Evolutionary conservation across 2,888 invertebrate genomes (phyloP).

Genomic region (Polydrusus cervinus): DNA sequence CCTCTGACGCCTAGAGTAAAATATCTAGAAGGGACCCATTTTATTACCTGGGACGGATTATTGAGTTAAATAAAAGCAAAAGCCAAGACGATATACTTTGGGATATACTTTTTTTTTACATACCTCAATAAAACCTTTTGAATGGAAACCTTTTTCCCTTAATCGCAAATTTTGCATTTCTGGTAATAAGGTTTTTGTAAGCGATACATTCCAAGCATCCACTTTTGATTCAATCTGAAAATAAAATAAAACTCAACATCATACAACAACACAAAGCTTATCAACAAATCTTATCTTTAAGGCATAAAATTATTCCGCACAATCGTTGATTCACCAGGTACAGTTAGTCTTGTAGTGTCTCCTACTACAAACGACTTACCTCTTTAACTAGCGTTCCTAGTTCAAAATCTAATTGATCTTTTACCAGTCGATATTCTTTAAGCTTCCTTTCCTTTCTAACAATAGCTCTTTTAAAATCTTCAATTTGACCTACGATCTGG

Average conservation of each 20-base stretch:
- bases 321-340: no score
- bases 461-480: constrained; percentile 35
- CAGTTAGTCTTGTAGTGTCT: no score
- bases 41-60: no score
- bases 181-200: constrained; percentile 44
- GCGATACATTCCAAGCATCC: constrained; percentile 44
- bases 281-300: no score
- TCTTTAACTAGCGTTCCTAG: constrained; percentile 11
- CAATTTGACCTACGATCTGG: constrained; percentile 36
- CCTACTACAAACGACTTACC: constrained; percentile 17
- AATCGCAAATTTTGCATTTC: constrained; percentile 43
- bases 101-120: no score
- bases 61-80: no score
- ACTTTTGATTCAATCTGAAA: constrained; percentile 46
- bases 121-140: constrained; percentile 33
- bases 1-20: no score
- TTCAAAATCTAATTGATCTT: constrained; percentile 38
- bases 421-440: constrained; percentile 29
- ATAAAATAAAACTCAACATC: no score
- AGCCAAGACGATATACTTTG: no score
- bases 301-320: no score
- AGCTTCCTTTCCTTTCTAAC: constrained; percentile 35
- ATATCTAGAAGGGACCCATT: no score
- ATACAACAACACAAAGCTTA: no score
- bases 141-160: constrained; percentile 44